Base-by-base conservation (phyloP, 2,797 vertebrate species). In the Xenentodon cancila region DNA sequence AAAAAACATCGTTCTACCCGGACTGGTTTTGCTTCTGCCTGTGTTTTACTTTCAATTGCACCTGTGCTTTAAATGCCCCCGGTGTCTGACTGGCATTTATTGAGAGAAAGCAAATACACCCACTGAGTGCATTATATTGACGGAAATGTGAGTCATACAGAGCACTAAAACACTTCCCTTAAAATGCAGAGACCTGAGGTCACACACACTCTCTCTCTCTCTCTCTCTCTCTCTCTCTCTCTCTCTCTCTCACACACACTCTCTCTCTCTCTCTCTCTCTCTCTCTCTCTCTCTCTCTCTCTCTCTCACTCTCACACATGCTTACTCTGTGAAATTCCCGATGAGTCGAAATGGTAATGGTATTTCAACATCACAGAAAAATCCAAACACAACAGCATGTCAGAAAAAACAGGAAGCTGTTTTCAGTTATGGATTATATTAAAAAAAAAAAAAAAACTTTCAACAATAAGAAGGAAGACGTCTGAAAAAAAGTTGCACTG, bases 81-180 rank as follows among this genome's bases (percentile, higher is more conserved):
- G 32, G 12, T 52, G 70, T 79, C 84, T 85, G 82, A 83, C 63
- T 66, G 68, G 77, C 22, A 61, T 68, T 61, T 81, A 79, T 69
- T 76, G 70, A 77, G 73, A 56, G 59, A 79, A 77, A 53, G 68
- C 64, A 66, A 77, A 53, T 68, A 73, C 84, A 71, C 84, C 79
- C 77, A 84, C 84, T 5, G 67, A 80, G 43, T 20, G 69, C 2
- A 20, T 77, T 77, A 75, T 68, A 66, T 32, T 57, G 64, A 84
- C 78, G 71, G 70, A 87, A 83, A 63, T 77, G 46, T 85, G 80
- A 86, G 72, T 85, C 89, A 84, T 61, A 73, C 7, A 2, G 8
- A 71, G 64, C 57, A 80, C 72, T 75, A 82, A 84, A 85, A 82
- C 77, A 84, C 74, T 77, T 77, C 69, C 63, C 61, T 84, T 64